Evolutionary conservation across 2,888 invertebrate genomes (phyloP), one percentile per base, ranked within the genome.

Genomic region (Mellilla xanthometata): DNA sequence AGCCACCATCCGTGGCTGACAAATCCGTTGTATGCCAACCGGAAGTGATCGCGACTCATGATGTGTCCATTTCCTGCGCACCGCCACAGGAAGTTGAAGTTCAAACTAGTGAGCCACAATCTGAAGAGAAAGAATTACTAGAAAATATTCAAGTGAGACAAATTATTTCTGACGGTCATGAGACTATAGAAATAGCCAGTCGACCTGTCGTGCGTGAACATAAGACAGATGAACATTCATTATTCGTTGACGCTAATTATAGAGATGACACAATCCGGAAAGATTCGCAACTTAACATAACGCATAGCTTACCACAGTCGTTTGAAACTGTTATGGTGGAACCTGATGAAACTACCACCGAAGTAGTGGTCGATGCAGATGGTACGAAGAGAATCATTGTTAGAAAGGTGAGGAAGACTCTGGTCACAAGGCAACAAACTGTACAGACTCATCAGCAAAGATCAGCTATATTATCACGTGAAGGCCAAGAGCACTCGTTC

Each of bases 251-350:
- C 70, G 95, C 95, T 58, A 93, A 93, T 61, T 95, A 95, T 60
- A 91, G 88, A 71, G 91, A 91, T 40, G 82, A 83, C 39, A 81
- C 89, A 23, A 65, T 86, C 4, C 78, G 81, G 10, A 91, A 91
- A 67, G 91, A 92, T 39, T 92, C 95, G 0, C 93, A 95, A 62
- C 72, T 96, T 9, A 93, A 92, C 60, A 94, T 95, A 23, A 90
- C 93, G 5, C 95, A 94, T 66, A 93, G 93, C 35, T 82, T 93
- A 19, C 94, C 95, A 0, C 94, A 95, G 60, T 92, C 95, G 0
- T 96, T 95, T 65, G 95, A 96, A 77, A 95, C 96, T 0, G 91
- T 95, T 2, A 92, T 96, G 71, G 92, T 94, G 0, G 95, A 96
- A 72, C 96, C 96, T 0, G 95, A 95, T 72, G 94, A 95, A 70